These are phyloP conservation scores for Sakesphorus luctuosus DNA, from an alignment of 2,113 vertebrate species.

Conservation along the genomic window DNA sequence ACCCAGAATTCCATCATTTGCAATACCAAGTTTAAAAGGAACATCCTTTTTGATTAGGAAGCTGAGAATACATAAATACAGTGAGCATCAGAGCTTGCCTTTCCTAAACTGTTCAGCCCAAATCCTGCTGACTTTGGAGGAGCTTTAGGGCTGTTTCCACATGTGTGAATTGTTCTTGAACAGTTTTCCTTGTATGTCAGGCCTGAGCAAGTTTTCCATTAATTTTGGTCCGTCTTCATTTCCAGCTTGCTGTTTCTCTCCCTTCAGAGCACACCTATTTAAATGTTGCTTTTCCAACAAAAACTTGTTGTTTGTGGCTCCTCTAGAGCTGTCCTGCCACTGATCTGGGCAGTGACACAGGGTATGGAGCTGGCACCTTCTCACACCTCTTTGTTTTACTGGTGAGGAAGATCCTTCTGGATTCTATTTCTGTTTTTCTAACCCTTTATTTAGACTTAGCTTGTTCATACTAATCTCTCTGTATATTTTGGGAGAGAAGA, in stretches of 20 bases:
- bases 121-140: not conserved
- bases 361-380: not conserved
- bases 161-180: not conserved
- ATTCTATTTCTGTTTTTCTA: not conserved
- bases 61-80: not conserved
- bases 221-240: not conserved
- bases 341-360: not conserved
- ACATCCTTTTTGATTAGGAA: not conserved
- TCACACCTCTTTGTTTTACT: not conserved
- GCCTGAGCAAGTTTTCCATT: constrained; percentile 17
- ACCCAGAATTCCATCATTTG: not conserved
- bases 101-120: not conserved
- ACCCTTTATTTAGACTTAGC: not conserved
- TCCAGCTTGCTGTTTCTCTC: not conserved
- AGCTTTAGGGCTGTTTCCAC: not conserved
- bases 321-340: accelerated
- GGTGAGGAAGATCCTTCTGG: not conserved
- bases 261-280: not conserved
- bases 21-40: not conserved
- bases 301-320: not conserved
- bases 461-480: not conserved
- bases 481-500: not conserved
- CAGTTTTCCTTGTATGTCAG: not conserved
- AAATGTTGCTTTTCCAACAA: not conserved
- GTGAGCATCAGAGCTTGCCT: not conserved